Percentiles rank a stretch among this genome's conserved stretches.
Conservation (phyloP, 1,140 invertebrate genomes). For the Drosophila pachea region DNA sequence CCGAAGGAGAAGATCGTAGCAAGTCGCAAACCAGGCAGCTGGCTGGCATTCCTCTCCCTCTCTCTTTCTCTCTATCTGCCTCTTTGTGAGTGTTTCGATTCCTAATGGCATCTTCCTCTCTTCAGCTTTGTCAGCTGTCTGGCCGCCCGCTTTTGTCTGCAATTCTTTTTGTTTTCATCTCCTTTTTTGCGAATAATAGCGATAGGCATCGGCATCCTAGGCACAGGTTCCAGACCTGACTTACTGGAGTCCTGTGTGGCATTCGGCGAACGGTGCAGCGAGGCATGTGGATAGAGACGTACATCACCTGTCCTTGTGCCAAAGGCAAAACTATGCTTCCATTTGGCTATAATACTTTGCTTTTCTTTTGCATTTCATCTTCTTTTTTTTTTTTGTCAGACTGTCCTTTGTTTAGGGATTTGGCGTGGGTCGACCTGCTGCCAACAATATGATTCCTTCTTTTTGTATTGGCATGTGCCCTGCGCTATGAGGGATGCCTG, state of each 20-base stretch:
- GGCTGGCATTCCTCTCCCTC: conserved; percentile 33
- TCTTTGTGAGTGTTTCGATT: neutral
- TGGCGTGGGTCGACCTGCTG: conserved; percentile 32
- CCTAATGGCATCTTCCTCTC: conserved; percentile 41
- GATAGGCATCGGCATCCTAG: conserved; percentile 56
- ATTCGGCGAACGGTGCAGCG: conserved; percentile 24
- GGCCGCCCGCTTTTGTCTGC: conserved; percentile 56
- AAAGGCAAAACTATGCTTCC: conserved; percentile 32
- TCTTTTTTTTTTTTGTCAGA: conserved; percentile 27
- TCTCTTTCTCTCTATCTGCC: neutral
- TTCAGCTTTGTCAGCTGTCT: conserved; percentile 62
- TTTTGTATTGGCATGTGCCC: conserved; percentile 39
- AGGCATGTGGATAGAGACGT: conserved; percentile 45
- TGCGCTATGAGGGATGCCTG: neutral
- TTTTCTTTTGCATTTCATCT: conserved; percentile 18
- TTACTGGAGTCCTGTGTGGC: conserved; percentile 46
- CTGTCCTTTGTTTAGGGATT: conserved; percentile 40
- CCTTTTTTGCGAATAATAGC: conserved; percentile 58
- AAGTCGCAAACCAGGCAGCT: conserved; percentile 55
- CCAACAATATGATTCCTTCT: conserved; percentile 9
- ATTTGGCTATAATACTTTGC: conserved; percentile 12
- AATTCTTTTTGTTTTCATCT: conserved; percentile 24
- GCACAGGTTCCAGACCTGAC: conserved; percentile 65
- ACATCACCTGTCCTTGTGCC: conserved; percentile 64
- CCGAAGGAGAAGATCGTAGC: neutral